A percentile compares a stretch with the other conserved stretches of the same genome.
These are phyloP conservation scores for Ectropis crepuscularia DNA, from an alignment of 2,888 invertebrate species.

Conservation along the genomic window DNA sequence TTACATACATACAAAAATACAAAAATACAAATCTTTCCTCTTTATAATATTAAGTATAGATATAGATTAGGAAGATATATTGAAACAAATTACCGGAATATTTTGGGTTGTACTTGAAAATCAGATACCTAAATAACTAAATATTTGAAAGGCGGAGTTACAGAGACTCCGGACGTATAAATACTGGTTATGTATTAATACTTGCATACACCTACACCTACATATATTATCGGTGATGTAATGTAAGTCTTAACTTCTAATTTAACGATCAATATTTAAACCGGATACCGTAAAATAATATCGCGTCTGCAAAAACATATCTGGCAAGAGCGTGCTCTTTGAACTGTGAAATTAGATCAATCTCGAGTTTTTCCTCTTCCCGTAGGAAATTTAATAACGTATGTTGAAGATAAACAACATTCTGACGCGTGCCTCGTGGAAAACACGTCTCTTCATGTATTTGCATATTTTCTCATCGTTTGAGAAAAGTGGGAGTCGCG, in stretches of 20 bases:
- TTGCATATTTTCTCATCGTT: constrained; percentile 6
- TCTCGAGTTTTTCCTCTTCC: constrained; percentile 28
- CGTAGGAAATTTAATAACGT: constrained; percentile 26
- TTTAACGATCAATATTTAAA: constrained; percentile 4
- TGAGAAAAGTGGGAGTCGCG: neutral
- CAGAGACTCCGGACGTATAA: too few relatives aligned
- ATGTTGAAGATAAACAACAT: constrained; percentile 18
- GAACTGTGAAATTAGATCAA: constrained; percentile 29
- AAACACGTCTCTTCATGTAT: constrained; percentile 10
- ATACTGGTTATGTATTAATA: too few relatives aligned
- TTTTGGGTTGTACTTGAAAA: too few relatives aligned
- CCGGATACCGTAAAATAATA: constrained; percentile 4
- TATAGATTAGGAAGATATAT: too few relatives aligned
- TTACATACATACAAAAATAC: too few relatives aligned
- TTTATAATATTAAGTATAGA: too few relatives aligned
- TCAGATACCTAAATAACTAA: too few relatives aligned
- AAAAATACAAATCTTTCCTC: too few relatives aligned
- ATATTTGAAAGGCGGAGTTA: too few relatives aligned
- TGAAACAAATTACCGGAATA: too few relatives aligned
- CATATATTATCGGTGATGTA: neutral
- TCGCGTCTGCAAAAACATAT: constrained; percentile 15
- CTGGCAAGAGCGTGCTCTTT: constrained; percentile 14
- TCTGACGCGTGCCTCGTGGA: constrained; percentile 8
- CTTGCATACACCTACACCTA: too few relatives aligned
- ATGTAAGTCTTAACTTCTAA: neutral